phyloP scores from a whole-genome alignment of 2,113 vertebrate species.

The Sander lucioperca region DNA sequence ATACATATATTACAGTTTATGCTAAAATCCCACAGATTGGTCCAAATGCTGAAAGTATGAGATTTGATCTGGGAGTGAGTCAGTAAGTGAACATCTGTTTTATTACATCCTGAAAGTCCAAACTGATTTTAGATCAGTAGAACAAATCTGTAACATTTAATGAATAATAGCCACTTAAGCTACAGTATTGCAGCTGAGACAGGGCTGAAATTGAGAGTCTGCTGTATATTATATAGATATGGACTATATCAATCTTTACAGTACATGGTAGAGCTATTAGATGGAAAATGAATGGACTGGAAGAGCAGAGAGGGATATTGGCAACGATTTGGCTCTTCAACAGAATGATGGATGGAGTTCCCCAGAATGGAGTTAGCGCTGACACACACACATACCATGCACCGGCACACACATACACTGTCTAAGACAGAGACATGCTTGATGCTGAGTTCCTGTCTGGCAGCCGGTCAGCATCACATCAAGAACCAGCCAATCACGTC shows the following conservation, averaged over 20 bases:
- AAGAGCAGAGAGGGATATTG: constrained; percentile 52
- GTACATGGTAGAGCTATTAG: constrained; percentile 36
- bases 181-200: neutral
- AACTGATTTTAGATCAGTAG: constrained; percentile 37
- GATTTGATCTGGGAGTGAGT: neutral
- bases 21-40: constrained; percentile 10
- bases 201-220: constrained; percentile 24
- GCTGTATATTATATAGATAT: constrained; percentile 40
- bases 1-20: neutral
- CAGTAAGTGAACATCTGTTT: constrained; percentile 16
- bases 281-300: constrained; percentile 52
- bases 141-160: constrained; percentile 38
- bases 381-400: neutral
- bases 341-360: constrained; percentile 59
- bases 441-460: constrained; percentile 43
- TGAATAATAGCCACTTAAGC: constrained; percentile 54
- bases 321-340: constrained; percentile 51
- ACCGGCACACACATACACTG: neutral
- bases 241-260: constrained; percentile 64
- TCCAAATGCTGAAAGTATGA: neutral
- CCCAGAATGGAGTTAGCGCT: constrained; percentile 13
- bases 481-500: neutral
- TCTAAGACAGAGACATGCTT: constrained; percentile 31
- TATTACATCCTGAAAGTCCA: constrained; percentile 16
- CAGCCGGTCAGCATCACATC: constrained; percentile 23